Base-by-base conservation (phyloP, 2,888 invertebrate genomes). In the Idaea biselata region DNA sequence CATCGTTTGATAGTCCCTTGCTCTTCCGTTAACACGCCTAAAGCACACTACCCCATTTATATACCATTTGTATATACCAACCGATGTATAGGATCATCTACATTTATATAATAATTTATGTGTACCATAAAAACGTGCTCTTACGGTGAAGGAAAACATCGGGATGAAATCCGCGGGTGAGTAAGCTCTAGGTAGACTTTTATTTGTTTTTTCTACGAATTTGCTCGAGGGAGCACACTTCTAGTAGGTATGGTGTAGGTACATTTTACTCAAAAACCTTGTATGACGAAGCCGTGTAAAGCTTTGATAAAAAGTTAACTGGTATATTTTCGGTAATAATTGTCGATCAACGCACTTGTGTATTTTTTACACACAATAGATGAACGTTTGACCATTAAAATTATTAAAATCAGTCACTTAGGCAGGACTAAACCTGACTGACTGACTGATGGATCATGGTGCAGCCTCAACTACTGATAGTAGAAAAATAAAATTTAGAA, bases 11-110 rank as follows among this genome's bases (percentile, higher is more conserved):
- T 77, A 72, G 72, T 70, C 65, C 18, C 71, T 73, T 71, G 75
- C 69, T 72, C 74, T 73, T 73, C 73, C 72, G 74, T 79, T 79
- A 80, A 78, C 80, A 78, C 75, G 72, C 74, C 72, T 71, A 18
- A 71, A 74, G 77, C 77, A 75, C 73, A 74, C 66, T 67, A 66
- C 59, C 55, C 59, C 68, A 56, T 62, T 60, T 66, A 67, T 68
- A 67, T 68, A 68, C 66, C 60, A 32, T 59, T 44, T 44, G 44
- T 44, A 44, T 44, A 44, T 44, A 44, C 8, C 44, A 25, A 25
- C 25, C 25, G 25, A 25, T 44, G 14, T 44, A 44, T 44, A 44
- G 14, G 44, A 44, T 44, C 44, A 44, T 44, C 44, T 44, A 44
- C 44, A 44, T 44, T 44, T 44, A 44, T 44, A 44, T 44, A 44